These are phyloP conservation scores for Calidris pugnax DNA, from an alignment of 2,113 vertebrate species.

Conservation along the genomic window DNA sequence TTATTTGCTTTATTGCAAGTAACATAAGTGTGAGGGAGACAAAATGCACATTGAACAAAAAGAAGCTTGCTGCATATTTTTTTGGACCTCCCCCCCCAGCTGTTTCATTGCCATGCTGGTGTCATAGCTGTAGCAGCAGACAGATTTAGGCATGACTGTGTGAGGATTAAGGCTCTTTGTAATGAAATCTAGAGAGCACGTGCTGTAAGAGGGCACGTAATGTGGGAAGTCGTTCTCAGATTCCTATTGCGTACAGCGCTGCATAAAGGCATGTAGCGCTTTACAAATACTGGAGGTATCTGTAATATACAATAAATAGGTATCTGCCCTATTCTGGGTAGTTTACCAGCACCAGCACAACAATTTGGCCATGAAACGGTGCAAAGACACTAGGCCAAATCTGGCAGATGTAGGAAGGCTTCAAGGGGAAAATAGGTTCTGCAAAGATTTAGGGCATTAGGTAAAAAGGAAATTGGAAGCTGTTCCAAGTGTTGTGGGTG, in stretches of 20 bases:
- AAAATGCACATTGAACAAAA: constrained; percentile 37
- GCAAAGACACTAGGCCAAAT: neutral
- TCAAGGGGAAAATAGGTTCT: neutral
- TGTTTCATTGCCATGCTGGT: constrained; percentile 30
- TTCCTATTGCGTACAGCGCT: neutral
- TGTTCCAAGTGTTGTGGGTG: constrained; percentile 6
- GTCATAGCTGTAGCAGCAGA: constrained; percentile 23
- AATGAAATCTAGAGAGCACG: neutral
- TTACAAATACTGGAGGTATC: neutral
- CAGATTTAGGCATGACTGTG: constrained; percentile 28
- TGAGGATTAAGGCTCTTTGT: constrained; percentile 48
- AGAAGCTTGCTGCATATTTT: constrained; percentile 7
- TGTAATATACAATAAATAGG: too few species aligned
- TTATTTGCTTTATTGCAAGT: constrained; percentile 63
- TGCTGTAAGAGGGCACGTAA: neutral
- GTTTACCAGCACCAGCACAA: neutral
- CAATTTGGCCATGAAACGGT: neutral
- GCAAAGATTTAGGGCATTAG: constrained; percentile 29
- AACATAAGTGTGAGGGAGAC: neutral
- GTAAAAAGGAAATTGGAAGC: constrained; percentile 32
- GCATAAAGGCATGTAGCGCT: neutral
- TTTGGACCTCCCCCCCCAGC: neutral
- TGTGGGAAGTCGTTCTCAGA: neutral
- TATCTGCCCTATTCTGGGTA: neutral
- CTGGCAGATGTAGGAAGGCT: neutral